These are phyloP conservation scores for Pampusana beccarii DNA, from an alignment of 2,113 vertebrate species.

Conservation along the genomic window DNA sequence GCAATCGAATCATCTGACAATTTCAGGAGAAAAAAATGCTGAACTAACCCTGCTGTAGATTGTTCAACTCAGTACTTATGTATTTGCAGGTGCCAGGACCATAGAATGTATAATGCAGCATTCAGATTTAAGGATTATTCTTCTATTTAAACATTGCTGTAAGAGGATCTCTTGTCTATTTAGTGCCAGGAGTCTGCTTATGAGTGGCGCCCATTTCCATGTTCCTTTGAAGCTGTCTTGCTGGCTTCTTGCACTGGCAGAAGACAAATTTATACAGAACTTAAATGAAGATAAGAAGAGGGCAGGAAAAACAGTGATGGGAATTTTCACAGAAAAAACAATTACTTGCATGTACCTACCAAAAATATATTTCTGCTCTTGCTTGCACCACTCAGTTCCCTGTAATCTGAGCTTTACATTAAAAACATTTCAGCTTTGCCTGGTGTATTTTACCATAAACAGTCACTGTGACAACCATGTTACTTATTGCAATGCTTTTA, in stretches of 20 bases:
- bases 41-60: constrained; percentile 15
- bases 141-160: neutral
- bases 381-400: neutral
- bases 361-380: constrained; percentile 2
- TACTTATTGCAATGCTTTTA: constrained; percentile 18
- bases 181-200: neutral
- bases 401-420: constrained; percentile 26
- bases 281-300: neutral
- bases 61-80: neutral
- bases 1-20: constrained; percentile 51
- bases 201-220: neutral
- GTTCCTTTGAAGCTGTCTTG: neutral
- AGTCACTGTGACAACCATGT: constrained; percentile 39
- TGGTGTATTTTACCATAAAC: constrained; percentile 9
- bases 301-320: neutral
- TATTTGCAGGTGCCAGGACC: neutral
- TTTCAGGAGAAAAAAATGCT: constrained; percentile 9
- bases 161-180: neutral
- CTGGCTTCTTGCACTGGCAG: neutral
- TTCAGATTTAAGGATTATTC: neutral
- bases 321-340: neutral
- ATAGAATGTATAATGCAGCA: neutral
- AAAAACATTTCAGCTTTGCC: constrained; percentile 1
- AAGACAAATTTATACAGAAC: neutral
- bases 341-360: neutral